Evolutionary conservation across 2,888 invertebrate species (phyloP), one percentile per base, ranked within the genome.

Genomic region (Eilema griseolum): DNA sequence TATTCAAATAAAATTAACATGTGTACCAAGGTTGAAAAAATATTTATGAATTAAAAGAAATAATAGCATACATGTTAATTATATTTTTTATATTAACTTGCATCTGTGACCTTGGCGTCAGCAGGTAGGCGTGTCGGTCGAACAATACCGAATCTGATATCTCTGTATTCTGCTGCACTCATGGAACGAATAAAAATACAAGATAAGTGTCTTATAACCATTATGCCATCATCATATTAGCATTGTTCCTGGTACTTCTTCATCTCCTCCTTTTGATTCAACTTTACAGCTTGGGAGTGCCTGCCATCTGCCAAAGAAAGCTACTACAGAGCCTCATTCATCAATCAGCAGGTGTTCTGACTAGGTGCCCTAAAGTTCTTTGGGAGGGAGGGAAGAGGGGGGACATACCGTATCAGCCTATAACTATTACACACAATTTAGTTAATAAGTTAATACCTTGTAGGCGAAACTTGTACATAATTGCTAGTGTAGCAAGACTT

Each of bases 401-500:
- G n/a, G n/a, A 41, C 16, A 16, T 11, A 41, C 16, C 41, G 20
- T 46, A 20, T 46, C 46, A 46, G 20, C 20, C 20, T 16, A 46
- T 46, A 20, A 46, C 46, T 46, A 46, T 7, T 20, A 20, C 20
- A 41, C 41, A 41, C 41, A 41, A 16, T 41, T 41, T 16, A 41
- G 20, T 16, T 52, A 52, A 52, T 52, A 10, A n/a, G 3, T 41
- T 46, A 46, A 46, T 46, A 20, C 14, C 52, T 52, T 52, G 52
- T 52, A 52, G 52, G 52, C 52, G 52, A 52, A 52, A n/a, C n/a
- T 52, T 52, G n/a, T 52, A 52, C n/a, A 52, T 52, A 52, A 52
- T 52, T 52, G n/a, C 52, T 10, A 20, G 46, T 20, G 26, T 69
- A 64, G 59, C 37, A 67, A 61, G 52, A 71, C 70, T 62, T 72